Percentiles rank a stretch among this genome's conserved stretches.
phyloP scores from a whole-genome alignment of 2,888 invertebrate genomes.

The Julus scandinavius region DNA sequence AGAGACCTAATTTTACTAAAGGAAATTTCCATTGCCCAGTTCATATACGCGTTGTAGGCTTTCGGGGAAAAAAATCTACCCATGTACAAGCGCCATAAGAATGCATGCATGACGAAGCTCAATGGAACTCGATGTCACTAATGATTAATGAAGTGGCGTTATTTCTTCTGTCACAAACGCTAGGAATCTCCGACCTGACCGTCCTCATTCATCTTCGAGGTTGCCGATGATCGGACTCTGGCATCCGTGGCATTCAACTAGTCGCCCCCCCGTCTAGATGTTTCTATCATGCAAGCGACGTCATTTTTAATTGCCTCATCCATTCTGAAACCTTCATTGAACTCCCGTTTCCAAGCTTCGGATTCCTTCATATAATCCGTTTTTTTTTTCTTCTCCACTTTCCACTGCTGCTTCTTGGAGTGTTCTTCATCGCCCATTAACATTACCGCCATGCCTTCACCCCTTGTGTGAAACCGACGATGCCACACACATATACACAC shows the following conservation, averaged over 20 bases:
- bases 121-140: constrained; percentile 6
- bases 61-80: too few species aligned
- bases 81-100: background rate
- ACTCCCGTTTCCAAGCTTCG: constrained; percentile 18
- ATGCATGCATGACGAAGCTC: constrained; percentile 41
- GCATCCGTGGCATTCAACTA: constrained; percentile 38
- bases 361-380: background rate
- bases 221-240: constrained; percentile 33
- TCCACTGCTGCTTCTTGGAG: background rate
- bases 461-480: too few species aligned
- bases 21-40: too few species aligned
- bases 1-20: too few species aligned
- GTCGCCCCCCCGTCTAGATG: background rate
- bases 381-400: background rate
- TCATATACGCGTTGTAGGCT: too few species aligned
- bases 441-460: too few species aligned
- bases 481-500: background rate
- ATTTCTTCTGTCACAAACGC: constrained; percentile 53
- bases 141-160: constrained; percentile 56
- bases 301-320: constrained; percentile 50
- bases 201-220: constrained; percentile 54
- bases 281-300: constrained; percentile 48
- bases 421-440: background rate
- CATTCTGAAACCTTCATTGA: constrained; percentile 34
- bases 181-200: constrained; percentile 49